A percentile compares a stretch with the other conserved stretches of the same genome.
phyloP scores from a whole-genome alignment of 2,888 invertebrate genomes.

The Lithosia quadra region DNA sequence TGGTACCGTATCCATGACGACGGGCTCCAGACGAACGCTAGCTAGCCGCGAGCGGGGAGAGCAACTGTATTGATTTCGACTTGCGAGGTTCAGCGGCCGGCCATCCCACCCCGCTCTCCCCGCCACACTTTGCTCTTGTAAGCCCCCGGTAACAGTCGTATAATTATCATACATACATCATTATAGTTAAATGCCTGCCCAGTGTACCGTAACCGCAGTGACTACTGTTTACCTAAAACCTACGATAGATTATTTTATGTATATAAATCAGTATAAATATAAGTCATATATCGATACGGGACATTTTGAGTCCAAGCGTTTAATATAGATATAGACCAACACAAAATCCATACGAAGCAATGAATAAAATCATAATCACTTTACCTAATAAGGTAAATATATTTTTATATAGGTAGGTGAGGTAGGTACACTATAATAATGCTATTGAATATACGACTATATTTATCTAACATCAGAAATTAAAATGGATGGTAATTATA shows the following conservation, averaged over 20 bases:
- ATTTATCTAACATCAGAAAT: no score
- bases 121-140: conserved; percentile 55
- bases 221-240: conserved; percentile 8
- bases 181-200: conserved; percentile 1
- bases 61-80: conserved; percentile 88
- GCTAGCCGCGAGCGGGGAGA: conserved; percentile 76
- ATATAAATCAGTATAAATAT: background rate
- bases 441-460: no score
- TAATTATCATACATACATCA: conserved; percentile 14
- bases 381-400: no score
- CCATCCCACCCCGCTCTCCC: conserved; percentile 61
- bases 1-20: conserved; percentile 79
- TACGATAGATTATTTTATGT: conserved; percentile 3
- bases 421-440: no score
- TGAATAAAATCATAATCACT: no score
- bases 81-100: conserved; percentile 80
- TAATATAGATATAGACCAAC: no score
- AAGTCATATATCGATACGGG: background rate
- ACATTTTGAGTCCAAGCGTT: no score
- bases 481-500: no score
- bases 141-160: conserved; percentile 46
- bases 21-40: conserved; percentile 75
- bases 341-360: no score
- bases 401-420: no score
- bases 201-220: background rate